Percentiles rank a stretch among this genome's conserved stretches.
Conservation (phyloP, 2,888 invertebrate genomes). For the Mimumesa dahlbomi region DNA sequence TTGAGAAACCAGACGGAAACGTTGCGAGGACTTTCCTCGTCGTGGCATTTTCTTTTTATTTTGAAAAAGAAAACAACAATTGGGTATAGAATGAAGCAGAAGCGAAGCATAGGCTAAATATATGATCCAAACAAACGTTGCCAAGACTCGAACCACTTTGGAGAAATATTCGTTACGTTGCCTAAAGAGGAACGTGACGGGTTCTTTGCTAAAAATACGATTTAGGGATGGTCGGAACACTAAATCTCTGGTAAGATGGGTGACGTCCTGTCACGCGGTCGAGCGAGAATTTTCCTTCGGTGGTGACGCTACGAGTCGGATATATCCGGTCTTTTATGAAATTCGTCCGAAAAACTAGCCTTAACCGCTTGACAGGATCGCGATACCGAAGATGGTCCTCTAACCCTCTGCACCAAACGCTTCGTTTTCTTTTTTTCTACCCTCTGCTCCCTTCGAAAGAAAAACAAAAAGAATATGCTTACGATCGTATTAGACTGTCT, state of each 20-base stretch:
- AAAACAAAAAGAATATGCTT: no score
- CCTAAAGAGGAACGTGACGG: conserved; percentile 11
- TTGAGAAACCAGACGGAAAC: not conserved
- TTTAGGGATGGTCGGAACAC: conserved; percentile 19
- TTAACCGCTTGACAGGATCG: conserved; percentile 32
- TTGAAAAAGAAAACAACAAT: conserved; percentile 10
- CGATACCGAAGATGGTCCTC: conserved; percentile 11
- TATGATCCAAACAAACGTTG: conserved; percentile 36
- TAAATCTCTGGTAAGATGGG: conserved; percentile 19
- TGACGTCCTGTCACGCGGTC: conserved; percentile 25
- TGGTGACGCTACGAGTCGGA: not conserved
- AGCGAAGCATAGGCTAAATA: conserved; percentile 53
- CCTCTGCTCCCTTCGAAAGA: no score
- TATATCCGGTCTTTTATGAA: no score
- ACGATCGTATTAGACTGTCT: no score
- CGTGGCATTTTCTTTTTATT: no score
- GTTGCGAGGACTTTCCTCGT: not conserved
- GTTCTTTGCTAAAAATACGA: no score
- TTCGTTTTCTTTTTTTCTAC: no score
- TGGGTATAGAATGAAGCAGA: conserved; percentile 46
- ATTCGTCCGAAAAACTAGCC: no score
- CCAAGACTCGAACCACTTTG: conserved; percentile 21
- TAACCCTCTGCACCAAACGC: conserved; percentile 23
- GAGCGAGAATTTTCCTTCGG: not conserved
- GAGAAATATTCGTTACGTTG: conserved; percentile 16